These are phyloP conservation scores for Notodonta ziczac DNA, from an alignment of 2,888 invertebrate species.

Conservation along the genomic window DNA sequence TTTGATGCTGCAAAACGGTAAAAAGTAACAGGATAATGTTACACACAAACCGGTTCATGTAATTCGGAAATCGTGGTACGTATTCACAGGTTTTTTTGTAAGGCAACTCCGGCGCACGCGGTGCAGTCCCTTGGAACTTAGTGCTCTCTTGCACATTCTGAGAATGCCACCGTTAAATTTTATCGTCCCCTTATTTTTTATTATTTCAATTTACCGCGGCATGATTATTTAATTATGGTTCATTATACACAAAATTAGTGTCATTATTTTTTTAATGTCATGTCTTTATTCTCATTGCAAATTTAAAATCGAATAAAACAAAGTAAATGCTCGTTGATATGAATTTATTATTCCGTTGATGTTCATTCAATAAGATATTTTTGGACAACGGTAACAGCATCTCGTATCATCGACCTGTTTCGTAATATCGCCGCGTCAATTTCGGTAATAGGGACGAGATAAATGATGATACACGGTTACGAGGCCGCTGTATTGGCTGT, in stretches of 20 bases:
- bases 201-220: conserved; percentile 18
- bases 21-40: conserved; percentile 71
- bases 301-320: conserved; percentile 2
- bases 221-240: conserved; percentile 22
- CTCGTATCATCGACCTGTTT: conserved; percentile 31
- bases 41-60: conserved; percentile 61
- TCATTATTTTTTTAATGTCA: conserved; percentile 8
- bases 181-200: conserved; percentile 20
- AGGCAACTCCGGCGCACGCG: conserved; percentile 19
- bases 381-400: conserved; percentile 38
- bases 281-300: conserved; percentile 12
- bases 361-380: conserved; percentile 37
- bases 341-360: conserved; percentile 9
- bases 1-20: conserved; percentile 65
- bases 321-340: conserved; percentile 14
- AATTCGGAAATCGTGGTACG: conserved; percentile 60
- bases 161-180: conserved; percentile 18
- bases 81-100: conserved; percentile 36
- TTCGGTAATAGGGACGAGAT: conserved; percentile 59
- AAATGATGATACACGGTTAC: conserved; percentile 55
- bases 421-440: conserved; percentile 53
- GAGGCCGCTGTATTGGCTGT: conserved; percentile 56
- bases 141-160: conserved; percentile 19
- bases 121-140: conserved; percentile 20
- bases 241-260: conserved; percentile 12